Evolutionary conservation across 2,113 vertebrate genomes (phyloP).

Genomic region (Aegithalos caudatus): DNA sequence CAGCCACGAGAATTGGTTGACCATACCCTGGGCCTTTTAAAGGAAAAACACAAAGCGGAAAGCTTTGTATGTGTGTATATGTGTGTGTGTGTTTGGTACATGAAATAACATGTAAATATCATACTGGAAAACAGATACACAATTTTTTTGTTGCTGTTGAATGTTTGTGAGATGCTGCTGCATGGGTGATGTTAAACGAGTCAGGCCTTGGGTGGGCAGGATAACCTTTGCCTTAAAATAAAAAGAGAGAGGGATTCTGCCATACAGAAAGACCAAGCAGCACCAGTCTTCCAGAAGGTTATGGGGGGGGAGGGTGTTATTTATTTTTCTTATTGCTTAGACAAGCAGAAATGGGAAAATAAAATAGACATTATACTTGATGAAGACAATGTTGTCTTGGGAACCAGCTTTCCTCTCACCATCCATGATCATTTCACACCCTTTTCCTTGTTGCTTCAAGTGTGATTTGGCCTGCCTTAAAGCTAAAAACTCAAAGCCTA

Average conservation of each 20-base stretch:
- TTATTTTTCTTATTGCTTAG: not conserved
- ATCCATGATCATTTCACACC: not conserved
- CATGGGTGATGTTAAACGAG: not conserved
- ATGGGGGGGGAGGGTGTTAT: rapidly evolving
- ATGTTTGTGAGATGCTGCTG: not conserved
- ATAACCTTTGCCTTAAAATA: not conserved
- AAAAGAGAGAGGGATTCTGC: not conserved
- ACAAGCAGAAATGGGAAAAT: not conserved
- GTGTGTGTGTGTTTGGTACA: not conserved
- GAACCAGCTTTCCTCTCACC: not conserved
- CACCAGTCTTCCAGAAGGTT: not conserved
- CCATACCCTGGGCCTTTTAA: not conserved
- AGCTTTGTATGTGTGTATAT: not conserved
- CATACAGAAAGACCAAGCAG: not conserved
- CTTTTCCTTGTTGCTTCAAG: not conserved
- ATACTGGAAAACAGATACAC: not conserved
- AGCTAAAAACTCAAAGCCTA: not conserved
- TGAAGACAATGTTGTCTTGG: not conserved
- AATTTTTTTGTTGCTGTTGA: not conserved
- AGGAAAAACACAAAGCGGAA: not conserved
- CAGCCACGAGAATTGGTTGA: conserved; percentile 55
- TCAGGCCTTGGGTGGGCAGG: not conserved
- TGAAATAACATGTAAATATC: not conserved
- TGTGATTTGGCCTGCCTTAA: not conserved
- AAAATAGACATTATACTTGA: not conserved